Evolutionary conservation across 1,140 invertebrate genomes (phyloP), one percentile per base, ranked within the genome.

Genomic region (Drosophila bocqueti): DNA sequence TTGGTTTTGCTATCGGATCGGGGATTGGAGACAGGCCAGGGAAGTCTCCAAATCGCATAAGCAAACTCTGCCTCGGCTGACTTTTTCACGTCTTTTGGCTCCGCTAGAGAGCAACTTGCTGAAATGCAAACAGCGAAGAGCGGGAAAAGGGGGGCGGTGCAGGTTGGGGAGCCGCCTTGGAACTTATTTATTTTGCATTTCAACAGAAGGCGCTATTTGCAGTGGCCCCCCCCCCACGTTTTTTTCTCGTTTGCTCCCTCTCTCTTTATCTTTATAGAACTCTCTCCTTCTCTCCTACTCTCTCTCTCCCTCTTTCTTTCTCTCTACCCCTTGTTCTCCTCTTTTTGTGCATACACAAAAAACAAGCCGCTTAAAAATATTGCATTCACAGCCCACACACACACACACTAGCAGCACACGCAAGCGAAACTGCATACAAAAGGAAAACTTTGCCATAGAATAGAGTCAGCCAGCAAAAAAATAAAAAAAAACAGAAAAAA

Each of bases 361-460:
- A 61, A 45, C 63, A 85, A 84, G 82, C 82, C 78, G 82, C 82
- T 86, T 85, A 86, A 85, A 85, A 81, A 85, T 81, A 84, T 73
- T 85, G 74, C 82, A 84, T 78, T 85, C 67, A 74, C n/a, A 42
- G 71, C 36, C 36, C 34, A 54, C 58, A 47, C 46, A 47, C 46
- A 47, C 46, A 74, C 40, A 43, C 38, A n/a, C n/a, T n/a, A n/a
- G n/a, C n/a, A 21, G 34, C 9, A 24, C 31, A 38, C 42, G 49
- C 38, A 16, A 13, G 31, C 38, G 11, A 72, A 83, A 50, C 54
- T 66, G 58, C 57, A 66, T 43, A 83, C 64, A 72, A 64, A 83
- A 42, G 59, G 65, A 77, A 68, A 83, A 80, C 43, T 55, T 68
- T 66, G 67, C 82, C 38, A 73, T 65, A 71, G 81, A 79, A 79